Base-by-base conservation (phyloP, 1,140 invertebrate species). In the Nylanderia fulva region DNA sequence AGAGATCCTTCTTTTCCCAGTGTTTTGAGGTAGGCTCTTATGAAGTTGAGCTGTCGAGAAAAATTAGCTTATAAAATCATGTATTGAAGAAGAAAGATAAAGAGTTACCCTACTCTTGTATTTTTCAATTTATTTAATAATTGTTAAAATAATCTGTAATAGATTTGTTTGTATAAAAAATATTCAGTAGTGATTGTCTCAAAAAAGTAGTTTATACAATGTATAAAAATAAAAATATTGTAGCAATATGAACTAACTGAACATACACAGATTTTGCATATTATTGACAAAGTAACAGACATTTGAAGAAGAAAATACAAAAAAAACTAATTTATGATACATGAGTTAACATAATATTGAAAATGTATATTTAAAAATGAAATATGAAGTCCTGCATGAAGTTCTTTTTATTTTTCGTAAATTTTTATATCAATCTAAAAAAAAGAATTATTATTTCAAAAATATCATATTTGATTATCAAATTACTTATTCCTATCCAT, bases 41-140 rank as follows among this genome's bases (percentile, higher is more conserved):
- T 95, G 92, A 96, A 96, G 84, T 96, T 95, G 90, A 96, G 95
- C 96, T 96, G 95, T 88, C 89, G 72, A 86, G 84, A 91, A 91
- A 89, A 21, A 84, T 1, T 24, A 60, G 1, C 15, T 72, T 61
- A 11, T 42, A 66, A 64, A 84, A 42, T 3, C 27, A 2, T 52
- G 29, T 8, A 80, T 60, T 61, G 15, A 84, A 15, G 58, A 84
- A 21, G 24, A 66, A 29, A n/a, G 11, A 7, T 58, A 61, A 39
- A 74, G 33, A 8, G 9, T 77, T 45, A 58, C 11, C 36, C 54
- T 75, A 76, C 18, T 76, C 9, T 21, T 60, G 33, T 75, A 39
- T 13, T 58, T 60, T 45, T 29, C 9, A 18, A 27, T 48, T 48
- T 33, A 29, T 80, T 80, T 69, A 42, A 80, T 56, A 71, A 33